phyloP scores from a whole-genome alignment of 2,888 invertebrate genomes.

The Dendrolimus pini region DNA sequence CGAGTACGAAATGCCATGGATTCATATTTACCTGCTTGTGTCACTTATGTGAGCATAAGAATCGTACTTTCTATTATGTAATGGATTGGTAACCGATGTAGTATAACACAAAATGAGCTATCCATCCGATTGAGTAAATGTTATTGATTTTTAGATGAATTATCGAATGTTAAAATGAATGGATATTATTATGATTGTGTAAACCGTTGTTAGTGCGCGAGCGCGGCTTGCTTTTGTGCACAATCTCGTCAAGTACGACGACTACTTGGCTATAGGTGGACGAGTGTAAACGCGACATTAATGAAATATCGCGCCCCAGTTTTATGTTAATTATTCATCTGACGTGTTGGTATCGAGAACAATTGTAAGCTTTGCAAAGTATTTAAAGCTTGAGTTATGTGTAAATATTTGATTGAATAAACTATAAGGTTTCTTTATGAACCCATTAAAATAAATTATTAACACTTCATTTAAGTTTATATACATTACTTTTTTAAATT shows the following conservation, averaged over 20 bases:
- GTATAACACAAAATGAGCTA: conserved; percentile 1
- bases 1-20: conserved; percentile 1
- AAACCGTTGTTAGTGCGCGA: conserved; percentile 23
- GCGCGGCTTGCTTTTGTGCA: conserved; percentile 32
- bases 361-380: conserved; percentile 4
- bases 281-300: conserved; percentile 29
- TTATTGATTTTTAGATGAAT: conserved; percentile 4
- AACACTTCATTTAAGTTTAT: conserved; percentile 11
- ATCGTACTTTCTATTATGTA: conserved; percentile 6
- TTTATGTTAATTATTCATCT: conserved; percentile 13
- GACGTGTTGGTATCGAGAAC: background rate
- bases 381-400: background rate
- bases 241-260: conserved; percentile 45
- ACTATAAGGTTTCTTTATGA: no score
- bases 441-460: conserved; percentile 4
- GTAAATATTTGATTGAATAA: background rate
- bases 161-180: conserved; percentile 15
- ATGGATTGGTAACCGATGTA: conserved; percentile 1
- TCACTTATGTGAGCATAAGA: conserved; percentile 2
- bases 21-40: conserved; percentile 5
- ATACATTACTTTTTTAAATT: conserved; percentile 2
- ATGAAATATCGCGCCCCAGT: conserved; percentile 31
- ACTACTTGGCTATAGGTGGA: conserved; percentile 24
- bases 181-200: conserved; percentile 19
- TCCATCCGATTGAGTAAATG: conserved; percentile 3